Conservation (phyloP, 1,140 invertebrate genomes). For the Zeugodacus cucurbitae region DNA sequence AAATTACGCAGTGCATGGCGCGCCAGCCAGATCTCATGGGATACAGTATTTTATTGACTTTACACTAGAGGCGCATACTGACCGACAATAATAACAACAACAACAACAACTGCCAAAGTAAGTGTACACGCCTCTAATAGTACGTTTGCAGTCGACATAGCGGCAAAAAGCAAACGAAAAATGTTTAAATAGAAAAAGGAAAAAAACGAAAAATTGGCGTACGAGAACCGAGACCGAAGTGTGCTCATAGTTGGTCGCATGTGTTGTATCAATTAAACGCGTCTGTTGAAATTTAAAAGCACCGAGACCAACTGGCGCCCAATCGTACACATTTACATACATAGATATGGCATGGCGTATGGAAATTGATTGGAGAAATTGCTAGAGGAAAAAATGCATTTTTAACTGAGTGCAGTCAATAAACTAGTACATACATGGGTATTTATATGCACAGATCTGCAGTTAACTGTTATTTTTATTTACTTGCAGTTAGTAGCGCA, state of each 20-base stretch:
- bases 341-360: no score
- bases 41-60: slow-evolving; percentile 24
- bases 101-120: background rate
- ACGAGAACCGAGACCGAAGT: background rate
- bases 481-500: background rate
- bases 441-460: background rate
- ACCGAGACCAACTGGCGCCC: slow-evolving; percentile 7
- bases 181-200: background rate
- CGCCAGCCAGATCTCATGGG: slow-evolving; percentile 9
- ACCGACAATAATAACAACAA: background rate
- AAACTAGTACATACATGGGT: background rate
- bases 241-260: background rate
- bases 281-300: slow-evolving; percentile 33
- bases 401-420: background rate
- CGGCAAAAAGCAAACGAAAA: background rate
- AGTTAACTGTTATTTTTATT: background rate
- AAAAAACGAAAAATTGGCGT: background rate
- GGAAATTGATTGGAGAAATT: slow-evolving; percentile 32
- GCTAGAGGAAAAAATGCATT: background rate
- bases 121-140: background rate
- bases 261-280: slow-evolving; percentile 35
- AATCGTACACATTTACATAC: background rate
- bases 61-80: background rate
- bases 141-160: background rate
- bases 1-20: background rate